Evolutionary conservation across 2,797 vertebrate genomes (phyloP).

Genomic region (Schizothorax lantsangensis): DNA sequence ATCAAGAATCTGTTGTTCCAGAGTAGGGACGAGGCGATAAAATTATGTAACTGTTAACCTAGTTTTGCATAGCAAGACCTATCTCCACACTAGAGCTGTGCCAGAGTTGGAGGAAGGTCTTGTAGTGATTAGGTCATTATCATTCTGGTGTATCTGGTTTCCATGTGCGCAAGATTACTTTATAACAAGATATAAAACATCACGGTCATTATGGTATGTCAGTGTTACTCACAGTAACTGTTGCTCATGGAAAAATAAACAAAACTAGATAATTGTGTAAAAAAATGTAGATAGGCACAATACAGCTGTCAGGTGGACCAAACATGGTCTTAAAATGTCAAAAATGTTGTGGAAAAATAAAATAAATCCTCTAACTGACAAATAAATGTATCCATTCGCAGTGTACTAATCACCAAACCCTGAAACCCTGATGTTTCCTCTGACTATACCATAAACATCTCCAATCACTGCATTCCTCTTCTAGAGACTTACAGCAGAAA

Average conservation of each 20-base stretch:
- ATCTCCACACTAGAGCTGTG: slow-evolving; percentile 5
- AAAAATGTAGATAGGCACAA: slow-evolving; percentile 3
- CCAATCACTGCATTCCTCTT: no score
- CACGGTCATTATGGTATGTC: slow-evolving; percentile 3
- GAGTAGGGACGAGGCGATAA: background rate
- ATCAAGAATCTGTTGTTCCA: slow-evolving; percentile 11
- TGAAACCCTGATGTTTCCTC: no score
- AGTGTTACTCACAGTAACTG: background rate
- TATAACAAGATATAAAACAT: background rate
- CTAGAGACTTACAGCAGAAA: no score
- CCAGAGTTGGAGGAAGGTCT: background rate
- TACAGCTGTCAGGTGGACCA: background rate
- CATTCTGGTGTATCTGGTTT: slow-evolving; percentile 4
- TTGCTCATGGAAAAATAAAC: slow-evolving; percentile 13
- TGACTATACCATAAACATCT: no score
- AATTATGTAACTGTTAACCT: slow-evolving; percentile 4
- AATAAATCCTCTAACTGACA: no score
- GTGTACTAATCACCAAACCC: no score
- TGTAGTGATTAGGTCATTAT: background rate
- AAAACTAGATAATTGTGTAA: background rate
- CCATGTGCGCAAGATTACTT: background rate
- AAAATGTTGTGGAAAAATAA: no score
- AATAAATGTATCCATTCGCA: no score
- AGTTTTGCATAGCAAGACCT: slow-evolving; percentile 7
- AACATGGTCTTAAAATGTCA: background rate